Percentiles rank a stretch among this genome's conserved stretches.
Evolutionary conservation across 1,140 invertebrate species (phyloP).

Genomic region (Platorchestia sp.): DNA sequence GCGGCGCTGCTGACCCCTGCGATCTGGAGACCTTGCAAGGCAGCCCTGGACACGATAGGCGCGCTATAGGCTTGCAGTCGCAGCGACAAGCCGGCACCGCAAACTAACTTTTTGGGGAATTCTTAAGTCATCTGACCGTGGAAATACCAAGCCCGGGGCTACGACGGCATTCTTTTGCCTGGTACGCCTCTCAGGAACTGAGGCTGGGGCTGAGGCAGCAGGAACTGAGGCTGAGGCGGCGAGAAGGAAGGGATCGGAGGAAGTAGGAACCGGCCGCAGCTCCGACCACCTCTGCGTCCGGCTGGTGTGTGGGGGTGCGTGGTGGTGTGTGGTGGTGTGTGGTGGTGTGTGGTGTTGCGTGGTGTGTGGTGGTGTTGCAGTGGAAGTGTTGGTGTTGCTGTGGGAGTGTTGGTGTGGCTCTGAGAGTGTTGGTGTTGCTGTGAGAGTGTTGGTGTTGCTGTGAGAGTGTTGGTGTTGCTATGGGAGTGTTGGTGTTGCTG

Average conservation of each 20-base stretch:
- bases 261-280: neutral
- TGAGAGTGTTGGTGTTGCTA: too few relatives aligned
- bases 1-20: neutral
- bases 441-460: too few relatives aligned
- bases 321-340: too few relatives aligned
- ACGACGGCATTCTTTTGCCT: constrained; percentile 18
- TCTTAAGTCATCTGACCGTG: constrained; percentile 39
- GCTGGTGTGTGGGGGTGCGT: too few relatives aligned
- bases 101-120: constrained; percentile 49
- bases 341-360: too few relatives aligned
- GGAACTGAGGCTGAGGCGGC: neutral
- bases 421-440: too few relatives aligned
- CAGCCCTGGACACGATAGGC: neutral
- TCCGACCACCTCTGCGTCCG: too few relatives aligned
- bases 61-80: constrained; percentile 37
- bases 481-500: too few relatives aligned
- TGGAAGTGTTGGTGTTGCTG: too few relatives aligned
- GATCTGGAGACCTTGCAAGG: constrained; percentile 48
- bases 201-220: neutral
- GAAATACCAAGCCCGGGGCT: neutral
- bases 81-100: constrained; percentile 42
- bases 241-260: constrained; percentile 16
- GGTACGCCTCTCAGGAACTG: constrained; percentile 25
- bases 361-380: too few relatives aligned
- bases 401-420: too few relatives aligned